A percentile compares a stretch with the other conserved stretches of the same genome.
Conservation (phyloP, 30 jellyfish, hydroid and myxozoan species). For the Rhopilema esculentum region DNA sequence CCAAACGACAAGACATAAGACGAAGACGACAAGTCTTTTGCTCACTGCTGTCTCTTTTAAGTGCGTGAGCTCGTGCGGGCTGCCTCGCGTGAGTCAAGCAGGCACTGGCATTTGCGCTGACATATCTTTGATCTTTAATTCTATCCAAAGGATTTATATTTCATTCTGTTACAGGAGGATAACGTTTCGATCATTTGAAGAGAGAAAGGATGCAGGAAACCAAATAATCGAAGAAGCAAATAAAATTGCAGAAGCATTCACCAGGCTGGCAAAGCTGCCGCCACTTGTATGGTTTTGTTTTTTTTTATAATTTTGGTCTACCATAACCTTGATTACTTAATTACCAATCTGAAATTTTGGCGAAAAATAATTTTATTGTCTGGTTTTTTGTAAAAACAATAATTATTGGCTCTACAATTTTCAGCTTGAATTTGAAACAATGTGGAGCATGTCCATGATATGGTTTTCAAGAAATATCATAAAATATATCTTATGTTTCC, state of each 20-base stretch:
- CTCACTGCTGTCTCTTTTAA: too few species aligned
- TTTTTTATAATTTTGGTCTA: background rate
- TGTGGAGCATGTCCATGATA: too few species aligned
- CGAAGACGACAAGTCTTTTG: too few species aligned
- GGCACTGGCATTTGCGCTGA: too few species aligned
- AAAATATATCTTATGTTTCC: too few species aligned
- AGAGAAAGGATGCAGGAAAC: constrained; percentile 82
- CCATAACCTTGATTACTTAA: background rate
- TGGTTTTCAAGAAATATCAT: too few species aligned
- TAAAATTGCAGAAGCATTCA: constrained; percentile 71
- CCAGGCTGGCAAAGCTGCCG: constrained; percentile 69
- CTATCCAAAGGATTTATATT: too few species aligned
- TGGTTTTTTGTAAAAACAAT: background rate
- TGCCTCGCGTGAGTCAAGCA: too few species aligned
- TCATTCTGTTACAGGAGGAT: constrained; percentile 86
- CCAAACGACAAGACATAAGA: too few species aligned
- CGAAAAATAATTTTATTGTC: background rate
- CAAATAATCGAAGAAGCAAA: constrained; percentile 79
- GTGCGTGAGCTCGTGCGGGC: too few species aligned
- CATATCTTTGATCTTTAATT: too few species aligned
- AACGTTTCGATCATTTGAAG: constrained; percentile 73
- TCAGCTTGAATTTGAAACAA: too few species aligned
- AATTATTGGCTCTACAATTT: background rate
- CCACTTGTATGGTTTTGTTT: constrained; percentile 47
- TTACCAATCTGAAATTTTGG: background rate